Percentiles rank a stretch among this genome's conserved stretches.
Evolutionary conservation across 2,797 vertebrate genomes (phyloP).

Genomic region (Agapornis canus): DNA sequence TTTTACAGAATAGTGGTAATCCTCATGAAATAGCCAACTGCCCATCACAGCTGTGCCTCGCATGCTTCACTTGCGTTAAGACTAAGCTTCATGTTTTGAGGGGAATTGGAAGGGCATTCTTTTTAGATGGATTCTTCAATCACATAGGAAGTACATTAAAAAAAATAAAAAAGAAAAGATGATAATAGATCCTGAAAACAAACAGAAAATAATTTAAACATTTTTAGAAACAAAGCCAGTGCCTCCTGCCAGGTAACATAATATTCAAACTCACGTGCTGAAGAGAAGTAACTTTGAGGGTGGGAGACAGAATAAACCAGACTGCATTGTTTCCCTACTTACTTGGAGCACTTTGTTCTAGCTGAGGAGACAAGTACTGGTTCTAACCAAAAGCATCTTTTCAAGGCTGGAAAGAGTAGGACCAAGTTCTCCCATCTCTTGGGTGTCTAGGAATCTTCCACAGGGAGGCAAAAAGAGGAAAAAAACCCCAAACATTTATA

Average conservation of each 20-base stretch:
- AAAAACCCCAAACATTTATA: background rate
- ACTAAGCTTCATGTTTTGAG: background rate
- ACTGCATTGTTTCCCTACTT: background rate
- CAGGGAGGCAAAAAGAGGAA: background rate
- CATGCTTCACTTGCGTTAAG: conserved; percentile 34
- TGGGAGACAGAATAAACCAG: background rate
- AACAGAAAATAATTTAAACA: background rate
- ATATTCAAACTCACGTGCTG: background rate
- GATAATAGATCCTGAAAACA: background rate
- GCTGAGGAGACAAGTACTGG: background rate
- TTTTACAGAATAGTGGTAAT: conserved; percentile 2
- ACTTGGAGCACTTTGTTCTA: background rate
- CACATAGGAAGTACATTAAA: background rate
- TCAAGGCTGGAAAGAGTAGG: background rate
- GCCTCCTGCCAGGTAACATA: background rate
- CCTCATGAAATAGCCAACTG: conserved; percentile 28
- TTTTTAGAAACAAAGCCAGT: background rate
- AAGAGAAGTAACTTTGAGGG: background rate
- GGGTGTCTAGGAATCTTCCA: background rate
- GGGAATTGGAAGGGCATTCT: background rate
- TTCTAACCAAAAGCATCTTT: background rate
- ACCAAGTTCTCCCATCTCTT: background rate
- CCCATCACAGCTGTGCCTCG: conserved; percentile 9
- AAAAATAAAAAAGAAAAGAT: background rate
- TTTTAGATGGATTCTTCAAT: conserved; percentile 2